Evolutionary conservation across 1,140 invertebrate species (phyloP), one percentile per base, ranked within the genome.

Genomic region (Cotesia typhae): DNA sequence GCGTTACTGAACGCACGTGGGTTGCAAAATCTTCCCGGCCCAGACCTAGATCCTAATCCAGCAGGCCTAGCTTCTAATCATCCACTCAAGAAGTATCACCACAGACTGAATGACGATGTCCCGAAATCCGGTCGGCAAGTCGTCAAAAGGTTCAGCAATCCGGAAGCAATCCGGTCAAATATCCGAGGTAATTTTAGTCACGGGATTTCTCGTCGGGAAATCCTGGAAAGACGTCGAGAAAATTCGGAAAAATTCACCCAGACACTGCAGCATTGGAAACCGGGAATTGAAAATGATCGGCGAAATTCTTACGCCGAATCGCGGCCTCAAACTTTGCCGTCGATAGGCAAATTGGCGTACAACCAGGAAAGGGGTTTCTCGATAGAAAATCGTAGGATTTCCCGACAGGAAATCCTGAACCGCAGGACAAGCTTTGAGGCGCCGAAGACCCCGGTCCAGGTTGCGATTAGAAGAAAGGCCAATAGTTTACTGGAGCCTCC

Each of bases 321-420:
- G 14, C 65, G 83, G 52, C 79, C 83, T 0, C 82, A 36, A 12
- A 85, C 84, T 4, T 59, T 86, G 20, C 84, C 84, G 0, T 81
- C 82, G 0, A 70, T 80, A 4, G 76, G 77, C 0, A 81, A 74
- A 64, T 75, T 76, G 66, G 57, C 52, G 12, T 28, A 28, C 2
- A 28, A 28, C 3, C 28, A 28, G 28, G 28, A 28, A 17, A 66
- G 20, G 71, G 72, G 12, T 3, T 72, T 20, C 4, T 71, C 6
- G 28, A 67, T 75, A 35, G 64, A 76, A 70, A 36, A 36, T 38
- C 60, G 63, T 51, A 76, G 72, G 14, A 71, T 87, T 59, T 86
- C 85, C 0, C 72, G 85, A 1, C 84, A 84, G 59, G 82, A 87
- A 14, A 87, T 87, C 28, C 51, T 87, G 1, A 81, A 80, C 9